Conservation (phyloP, 2,888 invertebrate genomes). For the Sphinx pinastri region DNA sequence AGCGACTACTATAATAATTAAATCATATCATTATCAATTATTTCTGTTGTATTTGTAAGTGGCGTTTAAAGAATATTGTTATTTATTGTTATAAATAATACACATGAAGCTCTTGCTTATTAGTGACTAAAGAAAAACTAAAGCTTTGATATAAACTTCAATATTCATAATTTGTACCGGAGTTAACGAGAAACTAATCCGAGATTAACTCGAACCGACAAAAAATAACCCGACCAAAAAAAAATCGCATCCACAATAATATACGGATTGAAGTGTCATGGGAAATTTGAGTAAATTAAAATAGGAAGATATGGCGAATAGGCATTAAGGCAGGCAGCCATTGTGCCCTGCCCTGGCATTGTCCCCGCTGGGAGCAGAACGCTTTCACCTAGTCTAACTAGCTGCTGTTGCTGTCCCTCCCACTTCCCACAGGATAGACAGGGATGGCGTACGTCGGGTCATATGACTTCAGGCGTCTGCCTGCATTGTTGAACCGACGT, state of each 20-base stretch:
- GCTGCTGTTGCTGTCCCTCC: conserved; percentile 52
- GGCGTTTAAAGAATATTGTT: too few relatives aligned
- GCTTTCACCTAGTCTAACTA: conserved; percentile 68
- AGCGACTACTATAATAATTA: too few relatives aligned
- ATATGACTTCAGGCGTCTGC: conserved; percentile 64
- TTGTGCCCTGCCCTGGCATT: conserved; percentile 67
- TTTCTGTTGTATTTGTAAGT: too few relatives aligned
- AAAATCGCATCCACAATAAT: conserved; percentile 55
- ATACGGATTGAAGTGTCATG: conserved; percentile 81
- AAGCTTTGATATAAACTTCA: too few relatives aligned
- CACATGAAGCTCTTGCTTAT: too few relatives aligned
- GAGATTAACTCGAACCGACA: conserved; percentile 32
- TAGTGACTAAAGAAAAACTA: too few relatives aligned
- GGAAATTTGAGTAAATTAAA: conserved; percentile 85
- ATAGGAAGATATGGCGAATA: conserved; percentile 83
- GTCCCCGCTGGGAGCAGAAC: conserved; percentile 60
- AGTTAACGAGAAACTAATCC: not conserved
- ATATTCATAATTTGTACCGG: too few relatives aligned
- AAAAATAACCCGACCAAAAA: conserved; percentile 44
- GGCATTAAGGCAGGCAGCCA: conserved; percentile 66
- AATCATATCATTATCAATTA: too few relatives aligned
- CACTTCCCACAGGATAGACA: conserved; percentile 33
- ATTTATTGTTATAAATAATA: not conserved
- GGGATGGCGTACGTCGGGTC: conserved; percentile 47
- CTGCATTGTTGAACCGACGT: conserved; percentile 62